Evolutionary conservation across 2,888 invertebrate genomes (phyloP).

Genomic region (Allophyes oxyacanthae): DNA sequence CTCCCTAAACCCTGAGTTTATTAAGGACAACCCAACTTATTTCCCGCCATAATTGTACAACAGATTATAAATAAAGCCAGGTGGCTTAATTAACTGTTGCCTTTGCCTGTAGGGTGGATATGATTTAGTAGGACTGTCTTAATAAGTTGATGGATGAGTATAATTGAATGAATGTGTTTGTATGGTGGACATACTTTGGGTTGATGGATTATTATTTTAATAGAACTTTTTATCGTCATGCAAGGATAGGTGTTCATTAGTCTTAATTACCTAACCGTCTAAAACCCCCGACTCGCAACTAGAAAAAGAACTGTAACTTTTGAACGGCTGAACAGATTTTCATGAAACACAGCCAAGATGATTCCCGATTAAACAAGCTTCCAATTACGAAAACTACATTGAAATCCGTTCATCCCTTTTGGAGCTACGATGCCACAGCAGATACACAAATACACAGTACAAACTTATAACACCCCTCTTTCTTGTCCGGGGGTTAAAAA

Average conservation of each 20-base stretch:
- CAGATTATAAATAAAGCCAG: conserved; percentile 61
- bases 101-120: conserved; percentile 37
- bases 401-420: no score
- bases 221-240: background rate
- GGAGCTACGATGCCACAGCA: no score
- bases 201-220: background rate
- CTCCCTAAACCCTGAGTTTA: conserved; percentile 30
- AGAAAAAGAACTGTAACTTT: no score
- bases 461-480: no score
- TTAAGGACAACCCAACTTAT: conserved; percentile 36
- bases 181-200: background rate
- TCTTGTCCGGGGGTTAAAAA: no score
- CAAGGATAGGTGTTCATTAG: background rate
- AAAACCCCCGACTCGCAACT: no score
- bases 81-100: conserved; percentile 61
- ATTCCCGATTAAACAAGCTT: no score
- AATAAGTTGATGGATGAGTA: conserved; percentile 18
- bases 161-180: conserved; percentile 11
- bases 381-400: no score
- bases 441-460: no score
- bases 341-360: no score
- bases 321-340: no score
- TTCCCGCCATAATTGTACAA: conserved; percentile 51
- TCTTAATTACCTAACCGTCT: no score
- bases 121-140: conserved; percentile 19